These are phyloP conservation scores for Lobophora halterata DNA, from an alignment of 2,888 invertebrate genomes.

Conservation along the genomic window DNA sequence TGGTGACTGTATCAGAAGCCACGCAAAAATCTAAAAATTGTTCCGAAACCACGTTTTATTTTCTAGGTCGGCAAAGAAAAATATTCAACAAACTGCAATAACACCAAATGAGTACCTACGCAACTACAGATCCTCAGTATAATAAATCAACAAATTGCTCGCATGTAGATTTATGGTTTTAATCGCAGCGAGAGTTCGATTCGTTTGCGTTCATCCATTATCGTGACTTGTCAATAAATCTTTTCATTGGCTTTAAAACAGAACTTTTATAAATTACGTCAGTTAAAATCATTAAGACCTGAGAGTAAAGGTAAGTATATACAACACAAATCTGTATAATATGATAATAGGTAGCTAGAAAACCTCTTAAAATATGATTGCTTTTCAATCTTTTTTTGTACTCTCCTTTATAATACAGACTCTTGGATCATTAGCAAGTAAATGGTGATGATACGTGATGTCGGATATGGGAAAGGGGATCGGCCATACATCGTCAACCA, in stretches of 20 bases:
- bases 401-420: not conserved
- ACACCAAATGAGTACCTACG: slow-evolving; percentile 7
- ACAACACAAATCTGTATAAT: no score
- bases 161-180: slow-evolving; percentile 51
- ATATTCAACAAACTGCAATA: no score
- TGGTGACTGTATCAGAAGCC: no score
- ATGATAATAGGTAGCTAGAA: no score
- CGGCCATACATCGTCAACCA: slow-evolving; percentile 8
- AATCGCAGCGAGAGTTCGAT: slow-evolving; percentile 59
- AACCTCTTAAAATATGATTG: slow-evolving; percentile 1
- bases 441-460: slow-evolving; percentile 42
- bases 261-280: slow-evolving; percentile 25
- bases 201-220: slow-evolving; percentile 40
- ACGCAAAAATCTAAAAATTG: no score
- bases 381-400: slow-evolving; percentile 5
- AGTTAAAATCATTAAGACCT: no score
- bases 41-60: no score
- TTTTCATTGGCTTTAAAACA: slow-evolving; percentile 16
- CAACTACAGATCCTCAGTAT: slow-evolving; percentile 15
- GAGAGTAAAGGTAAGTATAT: no score
- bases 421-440: slow-evolving; percentile 37
- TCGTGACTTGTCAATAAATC: slow-evolving; percentile 24
- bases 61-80: no score
- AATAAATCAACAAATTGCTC: slow-evolving; percentile 28
- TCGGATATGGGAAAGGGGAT: slow-evolving; percentile 27